Percentiles rank a stretch among this genome's conserved stretches.
Conservation (phyloP, 1,140 invertebrate genomes). For the Oedothorax gibbosus region DNA sequence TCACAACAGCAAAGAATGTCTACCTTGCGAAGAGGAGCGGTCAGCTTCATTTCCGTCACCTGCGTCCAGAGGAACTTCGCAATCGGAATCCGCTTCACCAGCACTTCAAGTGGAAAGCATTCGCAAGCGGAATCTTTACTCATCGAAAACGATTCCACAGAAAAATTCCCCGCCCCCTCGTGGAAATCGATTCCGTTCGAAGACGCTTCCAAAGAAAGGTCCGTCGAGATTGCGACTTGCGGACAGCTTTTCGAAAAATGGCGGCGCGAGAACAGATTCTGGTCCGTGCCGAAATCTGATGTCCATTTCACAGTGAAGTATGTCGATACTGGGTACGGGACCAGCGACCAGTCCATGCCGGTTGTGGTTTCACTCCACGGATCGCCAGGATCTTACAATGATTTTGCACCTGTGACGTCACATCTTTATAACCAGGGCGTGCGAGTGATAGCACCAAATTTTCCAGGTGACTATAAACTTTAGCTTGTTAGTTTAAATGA, state of each 20-base stretch:
- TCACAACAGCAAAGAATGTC: too few species aligned
- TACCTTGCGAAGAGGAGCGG: too few species aligned
- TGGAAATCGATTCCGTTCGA: neutral
- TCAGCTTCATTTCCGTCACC: too few species aligned
- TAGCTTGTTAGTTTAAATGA: too few species aligned
- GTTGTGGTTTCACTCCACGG: constrained; percentile 58
- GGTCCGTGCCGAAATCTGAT: constrained; percentile 32
- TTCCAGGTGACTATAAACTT: constrained; percentile 50
- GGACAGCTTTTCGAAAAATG: constrained; percentile 49
- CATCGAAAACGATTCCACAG: too few species aligned
- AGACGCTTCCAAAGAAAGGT: neutral
- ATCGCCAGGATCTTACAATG: constrained; percentile 60
- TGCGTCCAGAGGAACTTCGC: too few species aligned
- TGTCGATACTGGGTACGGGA: constrained; percentile 41
- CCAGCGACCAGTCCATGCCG: neutral
- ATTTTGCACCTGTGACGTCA: constrained; percentile 54
- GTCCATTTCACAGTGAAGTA: constrained; percentile 57
- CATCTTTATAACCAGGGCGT: constrained; percentile 33
- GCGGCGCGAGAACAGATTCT: constrained; percentile 32
- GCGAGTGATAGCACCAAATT: constrained; percentile 61
- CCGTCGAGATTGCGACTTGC: constrained; percentile 49
- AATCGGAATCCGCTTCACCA: too few species aligned
- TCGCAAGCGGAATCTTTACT: too few species aligned
- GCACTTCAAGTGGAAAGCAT: too few species aligned
- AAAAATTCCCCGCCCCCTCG: too few species aligned